These are phyloP conservation scores for Drosophila grimshawi DNA, from an alignment of 1,140 invertebrate species.

Conservation along the genomic window DNA sequence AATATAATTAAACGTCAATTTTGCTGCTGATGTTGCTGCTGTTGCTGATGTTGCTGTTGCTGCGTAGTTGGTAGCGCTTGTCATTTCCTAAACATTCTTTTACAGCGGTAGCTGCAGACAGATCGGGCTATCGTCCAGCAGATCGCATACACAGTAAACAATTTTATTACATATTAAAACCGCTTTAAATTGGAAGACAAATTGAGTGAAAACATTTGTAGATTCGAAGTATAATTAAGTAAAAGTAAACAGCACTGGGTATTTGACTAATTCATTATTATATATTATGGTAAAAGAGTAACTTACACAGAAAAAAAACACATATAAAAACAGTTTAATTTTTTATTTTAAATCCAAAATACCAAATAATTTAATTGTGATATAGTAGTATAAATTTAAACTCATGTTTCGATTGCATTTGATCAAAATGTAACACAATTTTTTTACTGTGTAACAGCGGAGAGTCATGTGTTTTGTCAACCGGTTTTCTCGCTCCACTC, in stretches of 20 bases:
- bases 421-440: not conserved
- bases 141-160: constrained; percentile 66
- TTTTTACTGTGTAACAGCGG: not conserved
- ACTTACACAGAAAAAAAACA: too few species aligned
- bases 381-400: too few species aligned
- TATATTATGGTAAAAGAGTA: too few species aligned
- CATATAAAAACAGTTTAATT: too few species aligned
- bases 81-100: constrained; percentile 78
- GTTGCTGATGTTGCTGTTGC: constrained; percentile 1
- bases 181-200: too few species aligned
- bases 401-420: too few species aligned
- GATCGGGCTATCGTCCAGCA: constrained; percentile 66
- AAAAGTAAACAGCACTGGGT: too few species aligned
- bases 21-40: constrained; percentile 42
- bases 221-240: too few species aligned
- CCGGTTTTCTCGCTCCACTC: constrained; percentile 56
- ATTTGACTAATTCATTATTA: too few species aligned
- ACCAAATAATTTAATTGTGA: too few species aligned
- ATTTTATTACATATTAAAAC: constrained; percentile 51
- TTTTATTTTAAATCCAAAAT: too few species aligned
- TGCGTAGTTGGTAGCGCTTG: constrained; percentile 74
- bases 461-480: constrained; percentile 64
- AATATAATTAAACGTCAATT: constrained; percentile 80
- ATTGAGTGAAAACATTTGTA: too few species aligned
- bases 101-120: constrained; percentile 37